phyloP scores from a whole-genome alignment of 30 jellyfish, hydroid and myxozoan species.

The Pelagia noctiluca region DNA sequence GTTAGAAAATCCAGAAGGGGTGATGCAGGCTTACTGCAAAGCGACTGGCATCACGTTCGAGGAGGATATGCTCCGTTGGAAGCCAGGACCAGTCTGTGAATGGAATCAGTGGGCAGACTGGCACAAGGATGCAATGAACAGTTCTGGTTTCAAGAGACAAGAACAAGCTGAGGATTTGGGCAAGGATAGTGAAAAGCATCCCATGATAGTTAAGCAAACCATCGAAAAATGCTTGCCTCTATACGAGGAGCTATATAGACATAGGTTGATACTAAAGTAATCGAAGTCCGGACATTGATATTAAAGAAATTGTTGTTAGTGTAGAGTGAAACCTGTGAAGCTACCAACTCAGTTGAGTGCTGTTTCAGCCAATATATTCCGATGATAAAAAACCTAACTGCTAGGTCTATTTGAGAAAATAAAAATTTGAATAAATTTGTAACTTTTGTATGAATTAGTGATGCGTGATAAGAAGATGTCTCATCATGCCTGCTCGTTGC shows the following conservation, averaged over 20 bases:
- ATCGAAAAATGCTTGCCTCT: slow-evolving; percentile 62
- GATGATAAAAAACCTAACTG: too few relatives aligned
- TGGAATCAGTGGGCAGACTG: slow-evolving; percentile 96
- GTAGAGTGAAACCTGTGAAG: too few relatives aligned
- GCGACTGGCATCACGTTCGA: slow-evolving; percentile 81
- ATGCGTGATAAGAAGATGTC: too few relatives aligned
- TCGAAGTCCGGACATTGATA: too few relatives aligned
- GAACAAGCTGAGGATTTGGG: slow-evolving; percentile 39
- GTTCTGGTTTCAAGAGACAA: slow-evolving; percentile 82
- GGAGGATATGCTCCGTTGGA: slow-evolving; percentile 84
- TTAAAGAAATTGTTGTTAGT: too few relatives aligned
- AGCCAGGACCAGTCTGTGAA: slow-evolving; percentile 87
- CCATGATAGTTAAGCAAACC: slow-evolving; percentile 63
- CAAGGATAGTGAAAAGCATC: slow-evolving; percentile 14
- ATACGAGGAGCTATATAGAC: slow-evolving; percentile 55
- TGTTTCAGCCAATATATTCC: too few relatives aligned
- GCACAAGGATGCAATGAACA: slow-evolving; percentile 84
- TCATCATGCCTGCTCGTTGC: too few relatives aligned
- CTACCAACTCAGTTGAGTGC: too few relatives aligned
- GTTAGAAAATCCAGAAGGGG: slow-evolving; percentile 81
- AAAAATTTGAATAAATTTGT: too few relatives aligned
- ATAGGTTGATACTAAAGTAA: too few relatives aligned
- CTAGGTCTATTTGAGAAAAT: too few relatives aligned
- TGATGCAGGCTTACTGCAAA: slow-evolving; percentile 83
- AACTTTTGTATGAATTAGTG: too few relatives aligned